Conservation (phyloP, 2,797 vertebrate genomes). For the Thalassophryne amazonica region DNA sequence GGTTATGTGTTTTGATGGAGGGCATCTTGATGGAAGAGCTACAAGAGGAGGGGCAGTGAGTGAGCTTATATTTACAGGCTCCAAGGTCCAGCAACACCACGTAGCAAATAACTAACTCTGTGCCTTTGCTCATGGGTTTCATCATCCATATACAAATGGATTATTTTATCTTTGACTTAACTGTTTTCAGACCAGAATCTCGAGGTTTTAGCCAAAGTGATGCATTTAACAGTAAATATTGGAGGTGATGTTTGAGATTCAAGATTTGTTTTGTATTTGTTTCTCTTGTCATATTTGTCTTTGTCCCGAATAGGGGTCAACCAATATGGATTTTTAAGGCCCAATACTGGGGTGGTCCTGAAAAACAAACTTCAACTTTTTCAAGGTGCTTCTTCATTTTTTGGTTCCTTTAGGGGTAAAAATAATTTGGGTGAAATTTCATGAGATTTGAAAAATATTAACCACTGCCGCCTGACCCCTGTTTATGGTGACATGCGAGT, state of each 20-base stretch:
- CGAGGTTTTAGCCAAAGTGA: conserved; percentile 26
- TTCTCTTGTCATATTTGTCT: conserved; percentile 33
- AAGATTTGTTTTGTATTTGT: conserved; percentile 44
- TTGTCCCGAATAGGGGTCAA: conserved; percentile 30
- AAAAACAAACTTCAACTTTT: no score
- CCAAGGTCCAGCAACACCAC: conserved; percentile 54
- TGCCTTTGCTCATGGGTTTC: conserved; percentile 18
- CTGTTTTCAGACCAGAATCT: conserved; percentile 8
- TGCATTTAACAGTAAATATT: conserved; percentile 10
- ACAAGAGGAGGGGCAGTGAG: conserved; percentile 44
- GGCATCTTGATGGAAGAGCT: conserved; percentile 53
- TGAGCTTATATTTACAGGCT: conserved; percentile 63
- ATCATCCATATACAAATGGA: conserved; percentile 30
- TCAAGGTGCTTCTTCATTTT: no score
- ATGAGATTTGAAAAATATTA: no score
- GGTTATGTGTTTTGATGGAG: conserved; percentile 66
- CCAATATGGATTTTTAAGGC: no score
- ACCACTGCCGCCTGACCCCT: no score
- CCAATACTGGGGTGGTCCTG: no score
- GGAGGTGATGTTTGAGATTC: conserved; percentile 19
- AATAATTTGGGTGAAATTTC: no score
- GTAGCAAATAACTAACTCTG: conserved; percentile 49
- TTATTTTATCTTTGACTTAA: conserved; percentile 34
- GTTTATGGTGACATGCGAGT: no score
- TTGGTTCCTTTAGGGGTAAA: no score